phyloP scores from a whole-genome alignment of 2,113 vertebrate genomes.

The Rhabdornis inornatus region DNA sequence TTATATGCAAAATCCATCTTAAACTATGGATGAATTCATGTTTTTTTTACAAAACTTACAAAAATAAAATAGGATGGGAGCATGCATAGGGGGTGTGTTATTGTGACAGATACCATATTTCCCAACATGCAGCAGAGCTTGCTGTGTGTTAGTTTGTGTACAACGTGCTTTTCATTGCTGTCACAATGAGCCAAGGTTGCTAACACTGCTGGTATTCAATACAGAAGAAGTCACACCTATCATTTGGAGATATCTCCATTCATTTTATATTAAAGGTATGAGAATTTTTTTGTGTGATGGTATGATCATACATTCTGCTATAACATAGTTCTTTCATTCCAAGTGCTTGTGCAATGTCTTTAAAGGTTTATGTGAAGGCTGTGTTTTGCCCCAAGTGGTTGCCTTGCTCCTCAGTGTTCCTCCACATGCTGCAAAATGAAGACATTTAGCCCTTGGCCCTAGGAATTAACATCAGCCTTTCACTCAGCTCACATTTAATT shows the following conservation, averaged over 20 bases:
- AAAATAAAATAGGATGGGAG: background rate
- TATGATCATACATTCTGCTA: background rate
- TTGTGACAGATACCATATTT: background rate
- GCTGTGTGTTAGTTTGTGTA: background rate
- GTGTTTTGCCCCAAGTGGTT: background rate
- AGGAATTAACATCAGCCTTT: background rate
- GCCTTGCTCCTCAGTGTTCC: background rate
- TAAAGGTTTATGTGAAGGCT: background rate
- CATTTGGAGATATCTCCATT: background rate
- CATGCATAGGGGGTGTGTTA: background rate
- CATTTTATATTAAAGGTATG: background rate
- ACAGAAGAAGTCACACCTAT: background rate
- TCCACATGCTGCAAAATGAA: conserved; percentile 21
- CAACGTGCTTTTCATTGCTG: background rate
- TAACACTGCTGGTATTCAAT: background rate
- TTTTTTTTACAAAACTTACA: background rate
- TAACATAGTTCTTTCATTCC: background rate
- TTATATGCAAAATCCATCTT: background rate
- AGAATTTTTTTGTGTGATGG: background rate
- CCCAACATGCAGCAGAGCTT: background rate
- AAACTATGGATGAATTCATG: background rate
- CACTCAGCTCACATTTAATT: conserved; percentile 52
- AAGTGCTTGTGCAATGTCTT: background rate
- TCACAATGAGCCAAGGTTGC: background rate
- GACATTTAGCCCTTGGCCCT: background rate